These are phyloP conservation scores for Enteromius unitaeniatus DNA, from an alignment of 2,797 vertebrate genomes.

Conservation along the genomic window DNA sequence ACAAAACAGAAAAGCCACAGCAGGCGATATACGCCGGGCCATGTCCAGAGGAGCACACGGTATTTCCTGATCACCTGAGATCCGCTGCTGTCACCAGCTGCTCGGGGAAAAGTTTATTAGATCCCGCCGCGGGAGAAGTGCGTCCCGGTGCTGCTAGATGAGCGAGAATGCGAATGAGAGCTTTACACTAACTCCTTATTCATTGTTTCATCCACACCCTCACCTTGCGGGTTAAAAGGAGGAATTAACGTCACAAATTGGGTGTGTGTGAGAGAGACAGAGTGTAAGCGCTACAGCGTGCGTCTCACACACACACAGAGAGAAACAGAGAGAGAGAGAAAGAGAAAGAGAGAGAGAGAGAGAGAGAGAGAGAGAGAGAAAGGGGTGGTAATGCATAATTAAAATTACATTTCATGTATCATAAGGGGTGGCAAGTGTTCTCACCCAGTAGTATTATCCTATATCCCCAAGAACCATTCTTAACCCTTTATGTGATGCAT, in stretches of 20 bases:
- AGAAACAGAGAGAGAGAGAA: not conserved
- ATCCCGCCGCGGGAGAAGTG: not conserved
- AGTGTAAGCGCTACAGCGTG: not conserved
- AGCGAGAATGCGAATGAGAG: not conserved
- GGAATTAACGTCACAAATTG: conserved; percentile 44
- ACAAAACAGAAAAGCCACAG: conserved; percentile 51
- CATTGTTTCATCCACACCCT: conserved; percentile 41
- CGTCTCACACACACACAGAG: not conserved
- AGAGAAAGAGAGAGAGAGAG: conserved; percentile 15
- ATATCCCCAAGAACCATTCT: not conserved
- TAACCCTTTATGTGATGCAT: not conserved
- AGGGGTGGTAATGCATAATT: not conserved
- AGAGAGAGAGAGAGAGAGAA: conserved; percentile 1
- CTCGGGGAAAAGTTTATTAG: not conserved
- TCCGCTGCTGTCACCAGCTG: not conserved
- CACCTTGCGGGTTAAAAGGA: conserved; percentile 51
- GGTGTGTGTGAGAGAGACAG: conserved; percentile 16
- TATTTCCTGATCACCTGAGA: conserved; percentile 26
- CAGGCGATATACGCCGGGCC: conserved; percentile 53
- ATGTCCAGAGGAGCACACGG: conserved; percentile 55
- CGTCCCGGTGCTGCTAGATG: conserved; percentile 14
- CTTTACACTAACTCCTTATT: conserved; percentile 29
- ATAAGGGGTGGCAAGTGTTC: conserved; percentile 19
- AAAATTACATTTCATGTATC: not conserved
- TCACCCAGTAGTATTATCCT: not conserved